Conservation (phyloP, 2,113 vertebrate species). For the Zosterops lateralis region DNA sequence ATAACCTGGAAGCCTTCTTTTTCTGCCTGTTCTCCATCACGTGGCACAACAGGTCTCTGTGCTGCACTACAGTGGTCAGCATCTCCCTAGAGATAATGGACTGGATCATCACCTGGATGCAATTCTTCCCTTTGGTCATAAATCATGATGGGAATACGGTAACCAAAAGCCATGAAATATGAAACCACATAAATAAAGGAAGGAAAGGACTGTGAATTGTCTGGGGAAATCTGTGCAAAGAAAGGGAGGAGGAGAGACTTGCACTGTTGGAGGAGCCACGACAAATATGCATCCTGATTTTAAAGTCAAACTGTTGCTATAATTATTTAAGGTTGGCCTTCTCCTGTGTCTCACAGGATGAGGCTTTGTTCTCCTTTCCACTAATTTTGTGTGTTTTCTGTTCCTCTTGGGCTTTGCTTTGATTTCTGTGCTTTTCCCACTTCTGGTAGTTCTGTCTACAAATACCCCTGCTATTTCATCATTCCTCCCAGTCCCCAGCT, state of each 20-base stretch:
- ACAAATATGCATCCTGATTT: slow-evolving; percentile 30
- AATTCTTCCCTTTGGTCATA: slow-evolving; percentile 24
- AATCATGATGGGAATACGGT: slow-evolving; percentile 33
- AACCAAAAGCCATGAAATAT: slow-evolving; percentile 48
- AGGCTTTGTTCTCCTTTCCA: slow-evolving; percentile 38
- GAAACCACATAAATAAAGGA: slow-evolving; percentile 41
- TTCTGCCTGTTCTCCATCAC: not conserved
- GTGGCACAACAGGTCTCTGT: not conserved
- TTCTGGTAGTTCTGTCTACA: slow-evolving; percentile 7
- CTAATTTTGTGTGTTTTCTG: slow-evolving; percentile 29
- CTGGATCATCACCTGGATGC: slow-evolving; percentile 60
- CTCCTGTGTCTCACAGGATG: slow-evolving; percentile 13
- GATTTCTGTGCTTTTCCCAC: slow-evolving; percentile 18
- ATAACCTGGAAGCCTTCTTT: not conserved
- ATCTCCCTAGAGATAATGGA: slow-evolving; percentile 24
- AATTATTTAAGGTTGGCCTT: slow-evolving; percentile 25
- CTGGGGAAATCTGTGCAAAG: slow-evolving; percentile 51
- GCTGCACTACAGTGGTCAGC: slow-evolving; percentile 1
- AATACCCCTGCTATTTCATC: not conserved
- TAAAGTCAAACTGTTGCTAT: slow-evolving; percentile 28
- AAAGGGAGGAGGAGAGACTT: not conserved
- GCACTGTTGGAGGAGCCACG: not conserved
- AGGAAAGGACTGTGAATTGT: slow-evolving; percentile 6
- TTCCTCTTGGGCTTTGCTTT: slow-evolving; percentile 40
- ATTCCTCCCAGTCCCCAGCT: not conserved